Evolutionary conservation across 2,797 vertebrate genomes (phyloP).

Genomic region (Naso thynnoides): DNA sequence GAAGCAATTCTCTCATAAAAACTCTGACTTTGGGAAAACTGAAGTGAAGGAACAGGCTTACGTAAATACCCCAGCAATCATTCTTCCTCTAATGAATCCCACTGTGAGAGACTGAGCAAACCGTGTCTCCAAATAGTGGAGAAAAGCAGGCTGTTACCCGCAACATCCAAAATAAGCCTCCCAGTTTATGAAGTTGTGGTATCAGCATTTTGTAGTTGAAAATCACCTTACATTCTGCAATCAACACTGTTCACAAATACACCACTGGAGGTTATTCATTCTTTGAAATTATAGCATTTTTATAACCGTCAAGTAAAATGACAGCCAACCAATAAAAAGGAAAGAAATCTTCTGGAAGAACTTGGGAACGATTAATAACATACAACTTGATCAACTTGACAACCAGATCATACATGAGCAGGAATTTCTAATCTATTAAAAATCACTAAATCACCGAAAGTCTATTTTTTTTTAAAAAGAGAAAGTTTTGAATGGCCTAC

Average conservation of each 20-base stretch:
- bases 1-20: conserved; percentile 17
- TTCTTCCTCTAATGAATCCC: conserved; percentile 50
- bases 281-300: too few relatives aligned
- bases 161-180: conserved; percentile 10
- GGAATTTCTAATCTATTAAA: too few relatives aligned
- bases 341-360: neutral
- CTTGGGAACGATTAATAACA: too few relatives aligned
- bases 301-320: neutral
- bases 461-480: neutral
- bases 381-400: too few relatives aligned
- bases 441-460: neutral
- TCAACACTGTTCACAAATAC: neutral
- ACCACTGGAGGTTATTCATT: too few relatives aligned
- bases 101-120: conserved; percentile 18
- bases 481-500: too few relatives aligned
- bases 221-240: neutral
- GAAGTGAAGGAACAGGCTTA: conserved; percentile 23
- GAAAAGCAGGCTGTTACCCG: neutral
- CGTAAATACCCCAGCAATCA: conserved; percentile 24
- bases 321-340: neutral
- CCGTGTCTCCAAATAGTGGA: conserved; percentile 15
- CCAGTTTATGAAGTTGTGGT: conserved; percentile 9
- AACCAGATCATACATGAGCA: too few relatives aligned
- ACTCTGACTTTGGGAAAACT: conserved; percentile 29
- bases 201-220: neutral